A percentile compares a stretch with the other conserved stretches of the same genome.
Evolutionary conservation across 2,888 invertebrate genomes (phyloP).

Genomic region (Chrysolina oricalcia): DNA sequence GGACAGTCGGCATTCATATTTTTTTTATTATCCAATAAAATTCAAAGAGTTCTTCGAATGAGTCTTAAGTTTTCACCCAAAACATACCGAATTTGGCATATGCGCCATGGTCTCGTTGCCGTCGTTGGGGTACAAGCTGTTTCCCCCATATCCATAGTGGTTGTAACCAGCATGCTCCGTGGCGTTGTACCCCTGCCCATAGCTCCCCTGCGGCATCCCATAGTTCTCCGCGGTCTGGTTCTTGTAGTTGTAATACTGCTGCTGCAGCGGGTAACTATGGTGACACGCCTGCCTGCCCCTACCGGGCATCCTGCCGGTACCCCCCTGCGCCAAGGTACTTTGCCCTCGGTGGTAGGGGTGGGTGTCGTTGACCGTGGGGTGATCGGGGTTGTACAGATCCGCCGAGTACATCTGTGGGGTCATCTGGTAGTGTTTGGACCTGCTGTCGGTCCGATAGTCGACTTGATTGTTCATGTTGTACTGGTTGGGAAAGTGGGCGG

Average conservation of each 20-base stretch:
- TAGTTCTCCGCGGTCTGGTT: slow-evolving; percentile 71
- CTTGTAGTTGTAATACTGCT: slow-evolving; percentile 73
- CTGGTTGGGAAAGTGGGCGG: slow-evolving; percentile 68
- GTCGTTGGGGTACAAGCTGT: slow-evolving; percentile 67
- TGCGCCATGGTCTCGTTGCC: slow-evolving; percentile 61
- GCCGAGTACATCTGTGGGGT: slow-evolving; percentile 56
- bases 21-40: no score
- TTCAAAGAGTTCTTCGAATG: no score
- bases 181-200: slow-evolving; percentile 65
- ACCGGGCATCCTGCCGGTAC: slow-evolving; percentile 59
- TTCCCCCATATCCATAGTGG: slow-evolving; percentile 66
- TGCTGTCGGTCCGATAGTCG: slow-evolving; percentile 66
- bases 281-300: slow-evolving; percentile 69
- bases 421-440: slow-evolving; percentile 66
- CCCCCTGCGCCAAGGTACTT: slow-evolving; percentile 55
- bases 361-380: slow-evolving; percentile 66
- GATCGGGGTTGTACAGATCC: slow-evolving; percentile 71
- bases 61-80: no score
- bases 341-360: slow-evolving; percentile 65
- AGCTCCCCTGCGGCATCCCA: slow-evolving; percentile 62
- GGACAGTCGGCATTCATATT: no score
- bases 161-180: slow-evolving; percentile 66
- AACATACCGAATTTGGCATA: slow-evolving; percentile 63
- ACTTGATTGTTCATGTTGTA: slow-evolving; percentile 67
- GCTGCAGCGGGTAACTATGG: slow-evolving; percentile 72